A percentile compares a stretch with the other conserved stretches of the same genome.
phyloP scores from a whole-genome alignment of 35 echinoderm and acorn worm species.

The Diadema setosum region DNA sequence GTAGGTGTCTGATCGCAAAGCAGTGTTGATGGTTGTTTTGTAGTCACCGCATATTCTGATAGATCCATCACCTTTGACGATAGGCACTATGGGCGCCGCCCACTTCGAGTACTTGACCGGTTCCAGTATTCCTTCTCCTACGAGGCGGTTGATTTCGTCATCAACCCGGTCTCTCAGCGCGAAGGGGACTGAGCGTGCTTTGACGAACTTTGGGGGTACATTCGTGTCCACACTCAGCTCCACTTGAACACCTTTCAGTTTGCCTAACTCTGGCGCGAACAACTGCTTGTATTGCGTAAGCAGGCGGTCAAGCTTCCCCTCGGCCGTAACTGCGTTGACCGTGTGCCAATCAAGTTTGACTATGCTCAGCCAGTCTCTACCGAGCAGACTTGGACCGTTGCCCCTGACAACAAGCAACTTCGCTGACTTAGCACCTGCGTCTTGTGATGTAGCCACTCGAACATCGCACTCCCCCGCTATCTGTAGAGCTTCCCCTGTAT shows the following conservation, averaged over 20 bases:
- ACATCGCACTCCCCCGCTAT: not conserved
- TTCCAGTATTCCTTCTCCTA: no score
- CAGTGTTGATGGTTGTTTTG: conserved; percentile 9
- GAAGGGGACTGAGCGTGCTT: no score
- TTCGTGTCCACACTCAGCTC: no score
- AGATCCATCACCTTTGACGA: conserved; percentile 23
- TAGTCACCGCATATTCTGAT: conserved; percentile 37
- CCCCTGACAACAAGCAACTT: not conserved
- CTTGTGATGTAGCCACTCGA: not conserved
- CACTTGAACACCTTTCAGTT: no score
- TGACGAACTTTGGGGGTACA: no score
- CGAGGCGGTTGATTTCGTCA: no score
- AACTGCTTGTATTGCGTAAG: not conserved
- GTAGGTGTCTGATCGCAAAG: not conserved
- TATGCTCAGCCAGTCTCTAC: no score
- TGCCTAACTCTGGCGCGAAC: not conserved
- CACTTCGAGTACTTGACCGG: no score
- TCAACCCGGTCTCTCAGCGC: no score
- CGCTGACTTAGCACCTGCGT: not conserved
- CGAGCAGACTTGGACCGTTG: not conserved
- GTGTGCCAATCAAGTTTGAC: conserved; percentile 13
- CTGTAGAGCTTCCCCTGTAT: conserved; percentile 19
- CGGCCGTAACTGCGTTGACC: not conserved
- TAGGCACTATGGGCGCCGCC: no score
- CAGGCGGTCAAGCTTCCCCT: no score